Evolutionary conservation across 2,888 invertebrate species (phyloP), one percentile per base, ranked within the genome.

Genomic region (Troides helena): DNA sequence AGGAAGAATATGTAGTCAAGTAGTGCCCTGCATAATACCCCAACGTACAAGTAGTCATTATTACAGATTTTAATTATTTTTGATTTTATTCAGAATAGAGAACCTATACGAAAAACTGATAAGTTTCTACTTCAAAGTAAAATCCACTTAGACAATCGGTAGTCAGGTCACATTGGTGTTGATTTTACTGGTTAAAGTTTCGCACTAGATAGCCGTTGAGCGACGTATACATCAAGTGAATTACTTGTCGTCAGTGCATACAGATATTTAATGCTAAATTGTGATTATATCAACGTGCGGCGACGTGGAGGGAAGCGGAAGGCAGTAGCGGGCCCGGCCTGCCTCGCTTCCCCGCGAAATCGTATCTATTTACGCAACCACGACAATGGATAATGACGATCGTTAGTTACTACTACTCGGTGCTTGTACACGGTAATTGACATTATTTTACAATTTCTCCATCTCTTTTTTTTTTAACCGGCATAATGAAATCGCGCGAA

Each of bases 401-500:
- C 84, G 86, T 89, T 88, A 89, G 85, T 82, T 81, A 81, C 85
- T 84, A 78, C 81, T 81, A 82, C 80, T 82, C 77, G 78, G 75
- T 80, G 81, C 85, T 82, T 84, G 85, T 85, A 83, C 82, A 82
- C 81, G 79, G 89, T 91, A 91, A 92, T 92, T 92, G 91, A 87
- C 88, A 90, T 92, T 89, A 90, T 90, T 91, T 91, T 90, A 84
- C 90, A 90, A 90, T 91, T 90, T 91, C 89, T 86, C 82, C 77
- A 80, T 81, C 75, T 80, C 21, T 84, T 79, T 85, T 74, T 76
- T 87, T 82, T 85, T 46, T 46, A 46, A 83, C 78, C 78, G 80
- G 81, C 78, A 77, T 88, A 90, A 90, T 89, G 85, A 88, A 90
- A 87, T 86, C 82, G 85, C 81, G 76, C 75, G 74, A 77, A 83